Conservation (phyloP, 2,888 invertebrate species). For the Pilophorus perplexus region DNA sequence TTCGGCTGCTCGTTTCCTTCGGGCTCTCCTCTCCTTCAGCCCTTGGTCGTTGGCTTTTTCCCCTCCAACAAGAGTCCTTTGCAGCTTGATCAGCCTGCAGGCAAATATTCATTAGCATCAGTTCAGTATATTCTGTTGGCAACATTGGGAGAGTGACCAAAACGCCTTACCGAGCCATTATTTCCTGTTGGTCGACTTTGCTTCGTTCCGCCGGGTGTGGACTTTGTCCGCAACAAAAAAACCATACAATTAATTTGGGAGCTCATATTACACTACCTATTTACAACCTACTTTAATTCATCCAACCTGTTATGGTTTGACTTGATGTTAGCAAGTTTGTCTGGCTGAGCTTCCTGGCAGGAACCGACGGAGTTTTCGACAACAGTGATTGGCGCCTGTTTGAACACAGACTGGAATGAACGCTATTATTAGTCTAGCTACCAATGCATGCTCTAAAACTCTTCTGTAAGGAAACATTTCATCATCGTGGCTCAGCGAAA, state of each 20-base stretch:
- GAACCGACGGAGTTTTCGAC: slow-evolving; percentile 28
- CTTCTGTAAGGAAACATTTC: too few species aligned
- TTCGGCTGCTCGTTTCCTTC: slow-evolving; percentile 68
- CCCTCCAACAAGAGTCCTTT: slow-evolving; percentile 75
- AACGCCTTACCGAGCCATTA: slow-evolving; percentile 33
- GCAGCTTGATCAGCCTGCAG: slow-evolving; percentile 60
- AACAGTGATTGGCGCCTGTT: slow-evolving; percentile 43
- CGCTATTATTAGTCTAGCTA: slow-evolving; percentile 27
- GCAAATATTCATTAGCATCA: slow-evolving; percentile 35
- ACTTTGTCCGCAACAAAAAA: too few species aligned
- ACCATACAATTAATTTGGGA: too few species aligned
- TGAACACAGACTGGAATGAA: slow-evolving; percentile 44
- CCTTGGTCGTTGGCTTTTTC: slow-evolving; percentile 71
- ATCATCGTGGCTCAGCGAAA: too few species aligned
- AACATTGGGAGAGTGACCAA: neutral
- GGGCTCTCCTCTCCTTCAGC: slow-evolving; percentile 65
- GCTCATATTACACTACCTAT: too few species aligned
- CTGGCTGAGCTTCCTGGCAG: slow-evolving; percentile 18
- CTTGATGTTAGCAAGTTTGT: too few species aligned
- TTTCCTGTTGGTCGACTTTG: slow-evolving; percentile 38
- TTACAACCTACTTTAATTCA: too few species aligned
- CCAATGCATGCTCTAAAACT: too few species aligned
- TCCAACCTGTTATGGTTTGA: too few species aligned
- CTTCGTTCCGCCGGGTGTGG: too few species aligned
- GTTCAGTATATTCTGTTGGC: neutral